Base-by-base conservation (phyloP, 2,888 invertebrate genomes). In the Epistrophella euchroma region DNA sequence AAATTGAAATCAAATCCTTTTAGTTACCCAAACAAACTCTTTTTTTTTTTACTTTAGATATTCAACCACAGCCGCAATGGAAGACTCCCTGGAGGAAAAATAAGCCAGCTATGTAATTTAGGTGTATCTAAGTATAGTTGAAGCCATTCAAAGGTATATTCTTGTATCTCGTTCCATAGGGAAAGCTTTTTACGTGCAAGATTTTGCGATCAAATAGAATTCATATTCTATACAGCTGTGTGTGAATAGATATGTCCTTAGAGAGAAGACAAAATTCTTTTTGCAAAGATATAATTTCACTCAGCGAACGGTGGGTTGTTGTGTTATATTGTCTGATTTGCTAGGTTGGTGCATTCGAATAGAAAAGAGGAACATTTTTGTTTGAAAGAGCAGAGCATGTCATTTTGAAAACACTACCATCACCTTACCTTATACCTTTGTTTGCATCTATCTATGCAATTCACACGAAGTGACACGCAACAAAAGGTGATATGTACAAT, bases 1-100 rank as follows among this genome's bases (percentile, higher is more conserved):
- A 62, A 62, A 75, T 81, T 75, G 75, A 76, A 81, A 71, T 76
- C 43, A 66, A 81, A 81, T 76, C 75, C 75, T 75, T 62, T 81
- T 58, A 71, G 75, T 64, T 50, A 66, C 74, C 58, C 32, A 35
- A 62, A 52, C 52, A 50, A 50, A 47, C 37, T 13, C 19, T 56
- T 17, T 35, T 17, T n/a, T 56, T 17, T 35, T 17, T n/a, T 17
- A 17, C 2, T 11, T 6, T 25, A 15, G 15, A 52, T 28, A 52
- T 28, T 52, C 52, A 52, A 52, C 25, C 52, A 9, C 32, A 32
- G 9, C 32, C 32, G 32, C 28, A 52, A 52, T 28, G 4, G 15
- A 52, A 52, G 15, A 52, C 52, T 52, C 52, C 25, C 52, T 7
- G 9, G 4, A n/a, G 52, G 4, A 52, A 52, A 52, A 52, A 25